phyloP scores from a whole-genome alignment of 2,113 vertebrate genomes.

The Coregonus clupeaformis region DNA sequence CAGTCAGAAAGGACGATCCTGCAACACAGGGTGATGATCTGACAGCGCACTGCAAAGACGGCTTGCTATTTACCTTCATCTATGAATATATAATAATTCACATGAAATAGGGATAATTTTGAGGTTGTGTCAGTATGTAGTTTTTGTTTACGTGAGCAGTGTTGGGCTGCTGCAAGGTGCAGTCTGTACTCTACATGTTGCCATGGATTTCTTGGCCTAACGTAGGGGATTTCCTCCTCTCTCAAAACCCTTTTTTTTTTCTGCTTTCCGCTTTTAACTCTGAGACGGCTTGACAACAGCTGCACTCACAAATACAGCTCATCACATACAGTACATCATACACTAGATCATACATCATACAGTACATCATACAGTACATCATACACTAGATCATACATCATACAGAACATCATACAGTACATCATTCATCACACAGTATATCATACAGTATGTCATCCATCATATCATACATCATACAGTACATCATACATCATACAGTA shows the following conservation, averaged over 20 bases:
- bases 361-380: no score
- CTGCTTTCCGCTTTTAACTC: constrained; percentile 79
- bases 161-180: neutral
- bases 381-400: no score
- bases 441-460: no score
- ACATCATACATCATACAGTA: no score
- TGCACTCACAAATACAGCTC: constrained; percentile 41
- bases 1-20: constrained; percentile 31
- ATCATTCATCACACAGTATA: no score
- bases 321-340: neutral
- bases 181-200: constrained; percentile 33
- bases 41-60: constrained; percentile 2
- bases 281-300: constrained; percentile 70
- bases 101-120: constrained; percentile 49
- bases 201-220: constrained; percentile 64
- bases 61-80: neutral
- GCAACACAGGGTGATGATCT: constrained; percentile 12
- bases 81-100: constrained; percentile 29
- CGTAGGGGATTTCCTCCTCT: constrained; percentile 80
- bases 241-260: constrained; percentile 56
- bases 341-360: no score
- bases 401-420: no score
- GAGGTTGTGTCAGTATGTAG: constrained; percentile 27
- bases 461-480: no score
- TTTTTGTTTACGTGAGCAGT: constrained; percentile 44